phyloP scores from a whole-genome alignment of 2,888 invertebrate species.

The Nyleta sp. region DNA sequence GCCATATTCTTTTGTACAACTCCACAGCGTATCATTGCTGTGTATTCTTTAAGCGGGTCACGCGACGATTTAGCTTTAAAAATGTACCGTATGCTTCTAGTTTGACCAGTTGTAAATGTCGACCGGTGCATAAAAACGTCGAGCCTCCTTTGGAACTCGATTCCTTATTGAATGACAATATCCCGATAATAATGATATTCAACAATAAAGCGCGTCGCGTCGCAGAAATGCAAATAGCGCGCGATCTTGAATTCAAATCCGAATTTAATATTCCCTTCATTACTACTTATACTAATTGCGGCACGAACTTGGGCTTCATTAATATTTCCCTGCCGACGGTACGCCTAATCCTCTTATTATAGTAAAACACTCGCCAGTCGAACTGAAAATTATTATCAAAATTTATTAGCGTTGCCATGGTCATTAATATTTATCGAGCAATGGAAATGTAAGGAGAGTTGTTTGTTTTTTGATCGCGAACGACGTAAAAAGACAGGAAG shows the following conservation, averaged over 20 bases:
- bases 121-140: constrained; percentile 18
- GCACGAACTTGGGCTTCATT: constrained; percentile 34
- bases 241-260: constrained; percentile 41
- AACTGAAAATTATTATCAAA: constrained; percentile 25
- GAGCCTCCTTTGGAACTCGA: constrained; percentile 3
- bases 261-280: constrained; percentile 42
- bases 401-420: constrained; percentile 25
- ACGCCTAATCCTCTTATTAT: constrained; percentile 42
- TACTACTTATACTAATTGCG: constrained; percentile 49
- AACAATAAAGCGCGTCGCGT: neutral
- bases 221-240: constrained; percentile 36
- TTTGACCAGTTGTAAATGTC: constrained; percentile 43
- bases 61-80: constrained; percentile 22
- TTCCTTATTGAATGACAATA: constrained; percentile 27
- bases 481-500: neutral
- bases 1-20: no score
- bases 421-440: constrained; percentile 27
- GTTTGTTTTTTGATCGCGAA: neutral
- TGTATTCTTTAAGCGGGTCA: constrained; percentile 21
- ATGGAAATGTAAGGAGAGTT: constrained; percentile 12
- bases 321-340: constrained; percentile 28
- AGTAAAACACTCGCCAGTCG: constrained; percentile 37
- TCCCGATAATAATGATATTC: constrained; percentile 14
- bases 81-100: constrained; percentile 48
- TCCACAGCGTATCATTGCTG: no score